Base-by-base conservation (phyloP, 2,113 vertebrate genomes). In the Trochalopteron elliotii region DNA sequence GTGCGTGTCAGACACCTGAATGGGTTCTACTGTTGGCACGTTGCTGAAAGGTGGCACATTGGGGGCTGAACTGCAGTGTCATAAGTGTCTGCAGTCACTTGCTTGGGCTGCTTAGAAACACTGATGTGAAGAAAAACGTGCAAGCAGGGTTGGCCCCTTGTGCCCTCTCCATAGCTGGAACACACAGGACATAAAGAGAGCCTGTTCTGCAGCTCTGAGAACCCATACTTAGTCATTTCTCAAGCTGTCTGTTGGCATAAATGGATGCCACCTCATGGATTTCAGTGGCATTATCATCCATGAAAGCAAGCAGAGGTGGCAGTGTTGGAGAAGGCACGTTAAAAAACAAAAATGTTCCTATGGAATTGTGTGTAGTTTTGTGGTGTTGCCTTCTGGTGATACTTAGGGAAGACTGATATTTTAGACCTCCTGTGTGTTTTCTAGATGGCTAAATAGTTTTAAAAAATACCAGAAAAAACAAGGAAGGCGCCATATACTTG, bases 151-250 rank as follows among this genome's bases (percentile, higher is more conserved):
- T 69, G 68, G 88, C 44, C 23, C 4, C 69, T 87, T 90, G 27
- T 94, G 90, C n/a, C 40, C 65, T 61, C 15, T 92, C 87, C 75
- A 20, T 89, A 93, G 60, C 64, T 92, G 69, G 84, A 92, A 65
- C 81, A 83, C n/a, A 49, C 22, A 33, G 93, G 76, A 74, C 93
- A 87, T 93, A 93, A 70, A 14, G 79, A 77, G 86, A 94, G 80
- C 19, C 6, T 85, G 71, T 83, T 91, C 80, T 79, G 92, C 81
- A 72, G 87, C 83, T 97, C 81, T 78, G 55, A 87, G 94, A 94
- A 74, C 89, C 39, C 56, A 10, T 85, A 45, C 49, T 50, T 85
- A 57, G 52, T 92, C 87, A 83, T 91, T 94, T 31, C 5, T 19
- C 35, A 17, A 6, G 11, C 15, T 80, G 1, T 42, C 49, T 56